A percentile compares a stretch with the other conserved stretches of the same genome.
Evolutionary conservation across 2,888 invertebrate species (phyloP).

Genomic region (Lepidochrysops patricia): DNA sequence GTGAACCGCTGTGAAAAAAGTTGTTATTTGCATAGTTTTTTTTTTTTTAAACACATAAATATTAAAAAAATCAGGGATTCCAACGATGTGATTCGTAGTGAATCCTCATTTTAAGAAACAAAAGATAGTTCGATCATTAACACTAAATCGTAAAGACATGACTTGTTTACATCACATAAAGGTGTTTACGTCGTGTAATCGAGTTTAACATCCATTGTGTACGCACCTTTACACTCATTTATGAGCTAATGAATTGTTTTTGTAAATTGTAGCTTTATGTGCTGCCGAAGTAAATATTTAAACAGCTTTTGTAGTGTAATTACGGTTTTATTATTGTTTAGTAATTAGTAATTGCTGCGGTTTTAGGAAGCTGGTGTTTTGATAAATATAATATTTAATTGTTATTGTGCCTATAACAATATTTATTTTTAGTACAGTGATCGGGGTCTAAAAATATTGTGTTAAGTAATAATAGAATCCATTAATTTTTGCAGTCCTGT

Average conservation of each 20-base stretch:
- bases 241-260: conserved; percentile 9
- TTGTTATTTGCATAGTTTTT: too few relatives aligned
- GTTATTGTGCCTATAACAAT: too few relatives aligned
- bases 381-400: too few relatives aligned
- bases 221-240: not conserved
- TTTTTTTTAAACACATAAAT: too few relatives aligned
- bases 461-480: too few relatives aligned
- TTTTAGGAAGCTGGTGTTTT: not conserved
- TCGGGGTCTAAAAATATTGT: too few relatives aligned
- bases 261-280: not conserved
- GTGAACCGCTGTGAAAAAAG: too few relatives aligned
- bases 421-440: too few relatives aligned
- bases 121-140: not conserved
- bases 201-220: not conserved
- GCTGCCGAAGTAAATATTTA: not conserved
- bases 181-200: not conserved
- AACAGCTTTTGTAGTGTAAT: not conserved
- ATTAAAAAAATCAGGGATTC: too few relatives aligned
- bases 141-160: not conserved
- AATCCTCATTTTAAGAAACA: not conserved
- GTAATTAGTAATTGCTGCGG: not conserved
- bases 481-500: too few relatives aligned
- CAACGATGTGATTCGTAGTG: too few relatives aligned
- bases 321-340: not conserved
- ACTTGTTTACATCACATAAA: not conserved